Evolutionary conservation across 2,797 vertebrate species (phyloP), one percentile per base, ranked within the genome.

Genomic region (Phoebastria nigripes): DNA sequence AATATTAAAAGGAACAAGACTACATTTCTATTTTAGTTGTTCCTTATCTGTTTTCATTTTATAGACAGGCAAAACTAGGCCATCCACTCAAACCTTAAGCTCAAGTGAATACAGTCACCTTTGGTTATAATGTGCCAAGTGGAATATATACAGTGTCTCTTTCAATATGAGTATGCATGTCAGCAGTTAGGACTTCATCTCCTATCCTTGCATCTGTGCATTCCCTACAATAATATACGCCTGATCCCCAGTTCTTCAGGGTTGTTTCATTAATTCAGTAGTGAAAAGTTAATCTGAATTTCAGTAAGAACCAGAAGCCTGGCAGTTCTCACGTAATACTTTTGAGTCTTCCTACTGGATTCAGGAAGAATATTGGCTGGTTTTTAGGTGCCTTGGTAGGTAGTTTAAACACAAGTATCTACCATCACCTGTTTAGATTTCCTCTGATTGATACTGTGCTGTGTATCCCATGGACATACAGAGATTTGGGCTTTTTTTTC

Each of bases 31-130:
- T 93, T 89, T 67, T 33, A 73, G 59, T 21, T 85, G 52, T 74
- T 94, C 25, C 15, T 81, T 86, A 58, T 80, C 46, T 56, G 41
- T 83, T 94, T 94, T 61, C 31, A 66, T 94, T 92, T 90, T 82
- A 42, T 85, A 87, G 85, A 86, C 63, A 69, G 51, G 51, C 70
- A 94, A 85, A 96, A 96, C 31, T 91, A 82, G 91, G 77, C 85
- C 87, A 91, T 42, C 37, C n/a, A 79, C 42, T 85, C 56, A 42
- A 94, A 86, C 12, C 15, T 69, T 88, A 78, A 95, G 69, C 78
- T 82, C 46, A 94, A 82, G 62, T 76, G 59, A 81, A 69, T 88
- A 37, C 42, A 73, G 71, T 89, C 70, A 92, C 55, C 80, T 82
- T 89, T 72, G 63, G 22, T 93, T 74, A 56, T 54, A 87, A 10